These are phyloP conservation scores for Chaetops frenatus DNA, from an alignment of 2,113 vertebrate genomes.

Conservation along the genomic window DNA sequence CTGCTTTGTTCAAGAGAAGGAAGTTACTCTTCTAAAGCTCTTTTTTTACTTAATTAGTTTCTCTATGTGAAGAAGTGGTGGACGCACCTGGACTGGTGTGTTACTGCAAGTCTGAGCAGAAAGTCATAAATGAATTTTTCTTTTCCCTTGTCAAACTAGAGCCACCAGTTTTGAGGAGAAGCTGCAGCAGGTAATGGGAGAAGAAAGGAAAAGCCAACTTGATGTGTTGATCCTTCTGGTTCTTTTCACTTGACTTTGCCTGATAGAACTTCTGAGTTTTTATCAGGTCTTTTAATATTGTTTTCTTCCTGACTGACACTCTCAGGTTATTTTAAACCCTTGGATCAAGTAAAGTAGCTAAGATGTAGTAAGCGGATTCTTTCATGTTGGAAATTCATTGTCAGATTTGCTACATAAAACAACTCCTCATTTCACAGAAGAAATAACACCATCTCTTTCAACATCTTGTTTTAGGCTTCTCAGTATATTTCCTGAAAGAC, in stretches of 20 bases:
- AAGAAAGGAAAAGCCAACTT: background rate
- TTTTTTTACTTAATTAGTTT: background rate
- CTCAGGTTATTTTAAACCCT: conserved; percentile 44
- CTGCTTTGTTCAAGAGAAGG: background rate
- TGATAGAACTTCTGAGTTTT: conserved; percentile 7
- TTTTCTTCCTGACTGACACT: conserved; percentile 31
- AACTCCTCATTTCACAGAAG: conserved; percentile 39
- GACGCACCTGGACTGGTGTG: background rate
- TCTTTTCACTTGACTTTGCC: conserved; percentile 11
- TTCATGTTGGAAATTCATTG: conserved; percentile 55
- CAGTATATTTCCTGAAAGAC: conserved; percentile 9
- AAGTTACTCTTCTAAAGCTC: background rate
- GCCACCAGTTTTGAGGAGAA: background rate
- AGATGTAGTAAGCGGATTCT: conserved; percentile 20
- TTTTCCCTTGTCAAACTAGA: background rate
- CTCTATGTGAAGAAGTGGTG: background rate
- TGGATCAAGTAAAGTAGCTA: conserved; percentile 46
- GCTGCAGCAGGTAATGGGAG: background rate
- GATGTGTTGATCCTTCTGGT: background rate
- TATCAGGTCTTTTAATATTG: conserved; percentile 24
- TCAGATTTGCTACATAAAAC: conserved; percentile 55
- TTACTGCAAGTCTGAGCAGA: background rate
- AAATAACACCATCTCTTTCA: conserved; percentile 38
- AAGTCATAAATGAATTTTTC: background rate
- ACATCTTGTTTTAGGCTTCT: conserved; percentile 45